phyloP scores from a whole-genome alignment of 2,113 vertebrate species.

The Erythrolamprus reginae region DNA sequence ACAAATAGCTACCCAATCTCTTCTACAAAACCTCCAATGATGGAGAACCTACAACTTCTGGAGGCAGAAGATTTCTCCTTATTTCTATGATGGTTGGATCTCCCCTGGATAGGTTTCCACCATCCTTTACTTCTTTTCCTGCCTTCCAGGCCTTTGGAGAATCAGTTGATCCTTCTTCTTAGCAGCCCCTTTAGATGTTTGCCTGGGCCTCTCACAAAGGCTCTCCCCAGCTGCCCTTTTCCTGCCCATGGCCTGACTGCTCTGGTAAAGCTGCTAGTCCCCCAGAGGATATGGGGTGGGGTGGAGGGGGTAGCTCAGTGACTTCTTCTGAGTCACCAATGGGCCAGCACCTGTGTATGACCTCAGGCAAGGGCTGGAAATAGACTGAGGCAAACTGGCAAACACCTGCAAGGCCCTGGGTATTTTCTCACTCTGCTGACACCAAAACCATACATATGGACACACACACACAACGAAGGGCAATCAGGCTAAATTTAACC shows the following conservation, averaged over 20 bases:
- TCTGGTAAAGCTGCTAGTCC: background rate
- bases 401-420: slow-evolving; percentile 17
- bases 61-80: background rate
- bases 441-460: background rate
- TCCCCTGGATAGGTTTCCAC: background rate
- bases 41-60: background rate
- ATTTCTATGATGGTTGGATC: background rate
- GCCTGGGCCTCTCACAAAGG: background rate
- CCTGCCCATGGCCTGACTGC: background rate
- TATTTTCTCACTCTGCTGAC: background rate
- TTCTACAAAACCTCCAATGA: background rate
- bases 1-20: background rate
- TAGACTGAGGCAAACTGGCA: slow-evolving; percentile 8
- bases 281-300: slow-evolving; percentile 24
- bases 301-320: background rate
- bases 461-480: background rate
- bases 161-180: background rate
- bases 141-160: background rate
- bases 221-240: background rate
- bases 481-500: background rate
- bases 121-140: background rate
- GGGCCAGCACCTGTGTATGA: slow-evolving; percentile 32
- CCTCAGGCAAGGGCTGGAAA: slow-evolving; percentile 1
- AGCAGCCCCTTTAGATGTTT: background rate
- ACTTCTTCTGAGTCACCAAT: slow-evolving; percentile 22